phyloP scores from a whole-genome alignment of 2,797 vertebrate species.

The Hozukius guyotensis region DNA sequence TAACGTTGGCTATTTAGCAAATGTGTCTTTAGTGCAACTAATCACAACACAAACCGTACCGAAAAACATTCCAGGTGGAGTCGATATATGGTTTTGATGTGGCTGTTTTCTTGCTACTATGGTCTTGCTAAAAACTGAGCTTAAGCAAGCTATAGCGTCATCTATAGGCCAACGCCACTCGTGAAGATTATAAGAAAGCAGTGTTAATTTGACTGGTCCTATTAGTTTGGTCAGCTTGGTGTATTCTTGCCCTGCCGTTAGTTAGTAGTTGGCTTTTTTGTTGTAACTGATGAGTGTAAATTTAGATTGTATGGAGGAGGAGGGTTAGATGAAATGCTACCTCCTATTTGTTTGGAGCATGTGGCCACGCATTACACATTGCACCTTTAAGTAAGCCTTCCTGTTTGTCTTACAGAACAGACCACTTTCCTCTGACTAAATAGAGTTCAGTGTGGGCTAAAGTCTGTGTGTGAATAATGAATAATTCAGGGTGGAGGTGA shows the following conservation, averaged over 20 bases:
- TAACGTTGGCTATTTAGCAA: background rate
- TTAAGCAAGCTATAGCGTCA: background rate
- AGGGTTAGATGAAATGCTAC: background rate
- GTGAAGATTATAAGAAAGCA: background rate
- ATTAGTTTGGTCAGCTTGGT: background rate
- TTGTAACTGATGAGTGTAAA: background rate
- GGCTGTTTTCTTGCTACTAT: too few species aligned
- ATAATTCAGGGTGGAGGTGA: conserved; percentile 79
- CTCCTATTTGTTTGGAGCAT: background rate
- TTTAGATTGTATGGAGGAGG: background rate
- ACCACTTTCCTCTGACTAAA: conserved; percentile 63
- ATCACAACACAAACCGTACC: background rate
- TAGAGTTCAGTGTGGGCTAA: conserved; percentile 61
- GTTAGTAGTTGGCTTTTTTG: background rate
- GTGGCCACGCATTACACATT: background rate
- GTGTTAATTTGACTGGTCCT: background rate
- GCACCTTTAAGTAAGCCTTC: conserved; percentile 55
- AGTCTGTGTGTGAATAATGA: conserved; percentile 76
- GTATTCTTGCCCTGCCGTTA: background rate
- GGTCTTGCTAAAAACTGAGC: background rate
- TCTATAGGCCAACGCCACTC: background rate
- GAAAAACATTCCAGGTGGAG: too few species aligned
- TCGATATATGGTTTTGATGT: too few species aligned
- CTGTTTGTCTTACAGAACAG: conserved; percentile 77
- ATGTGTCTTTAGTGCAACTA: background rate